Base-by-base conservation (phyloP, 2,113 vertebrate species). In the Takifugu flavidus region DNA sequence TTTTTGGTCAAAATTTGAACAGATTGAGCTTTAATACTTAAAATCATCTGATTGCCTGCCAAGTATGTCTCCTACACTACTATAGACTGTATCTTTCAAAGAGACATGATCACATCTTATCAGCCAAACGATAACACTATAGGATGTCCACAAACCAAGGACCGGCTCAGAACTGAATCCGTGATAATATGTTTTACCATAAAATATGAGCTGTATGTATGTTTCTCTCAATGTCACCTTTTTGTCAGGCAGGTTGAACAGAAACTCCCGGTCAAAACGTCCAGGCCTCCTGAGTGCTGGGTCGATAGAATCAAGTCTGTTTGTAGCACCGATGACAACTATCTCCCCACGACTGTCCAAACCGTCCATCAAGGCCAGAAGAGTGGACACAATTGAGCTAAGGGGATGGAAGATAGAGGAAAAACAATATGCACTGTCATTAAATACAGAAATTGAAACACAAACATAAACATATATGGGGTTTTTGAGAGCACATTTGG, bases 321-420 rank as follows among this genome's bases (percentile, higher is more conserved):
- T 99, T 88, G 97, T 99, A 96, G 97, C 97, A 97, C 97, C 97
- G 79, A 99, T 98, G 87, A 99, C 95, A 86, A 98, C 95, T 88
- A 99, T 96, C 94, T 98, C 97, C 65, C 97, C 97, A 75, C 96
- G 92, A 75, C 96, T 98, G 91, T 99, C 97, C 92, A 99, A 89
- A 80, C 97, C 97, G 66, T 99, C 97, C 96, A 99, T 99, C 82
- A 99, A 93, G 53, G 97, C 96, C 90, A 99, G 91, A 63, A 99
- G 91, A 6, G 97, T 99, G 70, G 97, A 99, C 72, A 99, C 97
- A 83, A 99, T 99, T 62, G 97, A 99, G 82, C 97, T 99, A 46
- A 13, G 11, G 13, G 26, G 29, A 12, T 7, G 25, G 20, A 14
- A n/a, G 2, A 13, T 20, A 13, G 13, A 13, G 45, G 3, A 14